A percentile compares a stretch with the other conserved stretches of the same genome.
Evolutionary conservation across 2,797 vertebrate species (phyloP).

Genomic region (Amphiprion clarkii): DNA sequence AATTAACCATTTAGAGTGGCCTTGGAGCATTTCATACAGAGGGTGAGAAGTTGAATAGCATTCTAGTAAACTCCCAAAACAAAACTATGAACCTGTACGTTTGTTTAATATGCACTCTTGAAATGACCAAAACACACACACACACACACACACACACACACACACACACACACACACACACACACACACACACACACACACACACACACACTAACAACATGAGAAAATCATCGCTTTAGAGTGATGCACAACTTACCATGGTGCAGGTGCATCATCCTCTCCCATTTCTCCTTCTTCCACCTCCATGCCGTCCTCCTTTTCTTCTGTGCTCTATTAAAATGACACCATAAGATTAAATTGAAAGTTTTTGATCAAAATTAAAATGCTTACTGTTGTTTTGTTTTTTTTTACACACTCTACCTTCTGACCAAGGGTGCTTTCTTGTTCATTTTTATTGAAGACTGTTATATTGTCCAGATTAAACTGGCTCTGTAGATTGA

Average conservation of each 20-base stretch:
- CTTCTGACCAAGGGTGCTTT: constrained; percentile 97
- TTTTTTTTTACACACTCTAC: constrained; percentile 72
- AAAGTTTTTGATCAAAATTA: not conserved
- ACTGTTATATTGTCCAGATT: constrained; percentile 98
- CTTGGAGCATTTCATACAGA: no score
- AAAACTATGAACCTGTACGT: no score
- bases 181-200: no score
- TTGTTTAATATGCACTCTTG: no score
- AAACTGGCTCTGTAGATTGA: constrained; percentile 98
- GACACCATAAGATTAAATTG: not conserved
- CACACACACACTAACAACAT: not conserved
- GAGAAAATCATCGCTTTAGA: not conserved
- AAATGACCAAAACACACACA: no score
- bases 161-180: no score
- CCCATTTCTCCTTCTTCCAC: constrained; percentile 99
- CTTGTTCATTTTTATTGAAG: constrained; percentile 98
- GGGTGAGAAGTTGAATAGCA: no score
- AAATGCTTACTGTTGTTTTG: not conserved
- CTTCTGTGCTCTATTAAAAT: constrained; percentile 89
- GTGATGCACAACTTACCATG: constrained; percentile 84
- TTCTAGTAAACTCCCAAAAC: no score
- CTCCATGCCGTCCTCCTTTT: constrained; percentile 96
- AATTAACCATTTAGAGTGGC: no score
- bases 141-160: not conserved
- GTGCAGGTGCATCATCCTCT: constrained; percentile 95